Conservation (phyloP, 1,140 invertebrate species). For the Pomacea maculata region DNA sequence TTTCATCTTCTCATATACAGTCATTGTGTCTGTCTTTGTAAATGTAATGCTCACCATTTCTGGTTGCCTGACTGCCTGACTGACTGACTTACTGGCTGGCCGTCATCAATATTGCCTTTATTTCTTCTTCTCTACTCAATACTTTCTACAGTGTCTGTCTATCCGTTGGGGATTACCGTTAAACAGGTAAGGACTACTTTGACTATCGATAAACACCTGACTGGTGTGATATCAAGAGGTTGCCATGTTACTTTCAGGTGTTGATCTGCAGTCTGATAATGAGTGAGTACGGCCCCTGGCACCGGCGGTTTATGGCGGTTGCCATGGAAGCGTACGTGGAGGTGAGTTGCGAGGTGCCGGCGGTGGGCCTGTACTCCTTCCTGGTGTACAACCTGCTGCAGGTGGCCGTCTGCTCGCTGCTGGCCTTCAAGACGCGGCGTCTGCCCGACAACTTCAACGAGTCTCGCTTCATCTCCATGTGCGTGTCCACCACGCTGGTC, state of each 20-base stretch:
- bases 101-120: no score
- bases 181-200: no score
- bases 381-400: constrained; percentile 87
- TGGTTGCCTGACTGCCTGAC: no score
- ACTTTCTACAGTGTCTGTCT: no score
- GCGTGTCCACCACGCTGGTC: constrained; percentile 49
- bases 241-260: constrained; percentile 12
- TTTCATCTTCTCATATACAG: neutral
- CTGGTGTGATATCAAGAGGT: no score
- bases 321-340: constrained; percentile 33
- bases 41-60: no score
- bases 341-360: constrained; percentile 29
- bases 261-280: constrained; percentile 20
- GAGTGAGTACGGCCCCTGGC: neutral
- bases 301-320: constrained; percentile 17
- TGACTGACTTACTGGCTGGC: no score
- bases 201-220: no score
- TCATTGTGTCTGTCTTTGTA: neutral
- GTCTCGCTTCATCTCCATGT: constrained; percentile 44
- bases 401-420: constrained; percentile 86
- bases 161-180: no score
- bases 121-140: no score
- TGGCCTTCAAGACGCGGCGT: constrained; percentile 76
- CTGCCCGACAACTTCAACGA: constrained; percentile 56
- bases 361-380: constrained; percentile 28